Evolutionary conservation across 2,797 vertebrate genomes (phyloP), one percentile per base, ranked within the genome.

Genomic region (Halcyon smyrnensis): DNA sequence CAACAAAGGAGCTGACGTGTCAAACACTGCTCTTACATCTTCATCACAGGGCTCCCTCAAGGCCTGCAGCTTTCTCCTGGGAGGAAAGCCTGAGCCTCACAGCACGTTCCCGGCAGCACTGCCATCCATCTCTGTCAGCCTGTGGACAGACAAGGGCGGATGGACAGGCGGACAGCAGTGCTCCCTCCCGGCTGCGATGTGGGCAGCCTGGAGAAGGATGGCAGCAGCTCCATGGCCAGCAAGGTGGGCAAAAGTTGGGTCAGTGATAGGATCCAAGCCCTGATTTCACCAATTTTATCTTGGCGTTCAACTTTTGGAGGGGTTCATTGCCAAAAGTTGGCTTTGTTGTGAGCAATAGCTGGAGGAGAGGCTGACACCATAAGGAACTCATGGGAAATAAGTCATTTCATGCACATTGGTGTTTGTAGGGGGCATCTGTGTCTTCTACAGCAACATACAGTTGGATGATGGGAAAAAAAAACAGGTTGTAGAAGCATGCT

Each of bases 91-190:
- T 12, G 24, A 39, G 77, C 10, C 59, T 9, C n/a, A 50, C 74
- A 76, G 77, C 96, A 82, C 59, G 17, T 73, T 87, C 87, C 81
- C 2, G 0, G 71, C 71, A 71, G 45, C 8, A 3, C 53, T 8
- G 6, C 1, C 78, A 95, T 96, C 93, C 56, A 7, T 96, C 96
- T 95, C 92, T 88, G 95, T 95, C 96, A 85, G 68, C 46, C 25
- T 1, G 2, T 0, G 5, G 87, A 75, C 41, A 39, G 81, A 64
- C 11, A 5, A 70, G 70, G 45, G 67, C 1, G 14, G 51, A 53
- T 16, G 11, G 51, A 32, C 53, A 54, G 64, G n/a, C 0, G 0
- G 74, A 73, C 84, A 17, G 41, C 53, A 63, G 14, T 17, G 43
- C n/a, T 81, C 60, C 2, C 3, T 60, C 25, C 19, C 1, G 3